phyloP scores from a whole-genome alignment of 2,888 invertebrate genomes.

The Leucania comma region DNA sequence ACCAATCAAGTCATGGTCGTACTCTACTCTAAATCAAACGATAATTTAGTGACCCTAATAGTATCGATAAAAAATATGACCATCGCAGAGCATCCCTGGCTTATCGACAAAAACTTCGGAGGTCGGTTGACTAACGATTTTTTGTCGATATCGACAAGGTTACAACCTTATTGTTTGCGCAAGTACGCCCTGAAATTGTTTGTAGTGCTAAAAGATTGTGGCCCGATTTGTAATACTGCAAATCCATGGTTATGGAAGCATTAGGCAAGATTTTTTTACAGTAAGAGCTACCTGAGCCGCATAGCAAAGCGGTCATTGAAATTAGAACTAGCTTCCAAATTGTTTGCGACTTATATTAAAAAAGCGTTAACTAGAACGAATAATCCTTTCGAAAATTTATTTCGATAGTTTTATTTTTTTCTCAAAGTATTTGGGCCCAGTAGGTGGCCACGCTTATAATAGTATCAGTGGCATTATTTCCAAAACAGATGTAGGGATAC shows the following conservation, averaged over 20 bases:
- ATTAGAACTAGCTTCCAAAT: background rate
- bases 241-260: conserved; percentile 42
- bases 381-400: too few species aligned
- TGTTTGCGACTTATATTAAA: background rate
- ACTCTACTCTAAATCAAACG: conserved; percentile 61
- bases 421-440: too few species aligned
- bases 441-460: too few species aligned
- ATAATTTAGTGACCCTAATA: conserved; percentile 63
- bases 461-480: too few species aligned
- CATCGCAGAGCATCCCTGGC: conserved; percentile 66
- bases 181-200: conserved; percentile 59
- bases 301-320: background rate
- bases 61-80: conserved; percentile 63
- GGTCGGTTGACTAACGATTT: conserved; percentile 64
- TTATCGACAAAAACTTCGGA: conserved; percentile 62
- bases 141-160: conserved; percentile 65
- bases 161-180: conserved; percentile 65
- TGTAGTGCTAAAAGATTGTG: conserved; percentile 38
- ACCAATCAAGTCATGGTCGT: conserved; percentile 60
- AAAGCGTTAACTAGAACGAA: too few species aligned
- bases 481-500: too few species aligned
- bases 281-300: background rate
- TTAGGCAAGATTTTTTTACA: conserved; percentile 39
- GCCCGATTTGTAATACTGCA: conserved; percentile 42
- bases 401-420: too few species aligned